These are phyloP conservation scores for Horisme vitalbata DNA, from an alignment of 2,888 invertebrate species.

Conservation along the genomic window DNA sequence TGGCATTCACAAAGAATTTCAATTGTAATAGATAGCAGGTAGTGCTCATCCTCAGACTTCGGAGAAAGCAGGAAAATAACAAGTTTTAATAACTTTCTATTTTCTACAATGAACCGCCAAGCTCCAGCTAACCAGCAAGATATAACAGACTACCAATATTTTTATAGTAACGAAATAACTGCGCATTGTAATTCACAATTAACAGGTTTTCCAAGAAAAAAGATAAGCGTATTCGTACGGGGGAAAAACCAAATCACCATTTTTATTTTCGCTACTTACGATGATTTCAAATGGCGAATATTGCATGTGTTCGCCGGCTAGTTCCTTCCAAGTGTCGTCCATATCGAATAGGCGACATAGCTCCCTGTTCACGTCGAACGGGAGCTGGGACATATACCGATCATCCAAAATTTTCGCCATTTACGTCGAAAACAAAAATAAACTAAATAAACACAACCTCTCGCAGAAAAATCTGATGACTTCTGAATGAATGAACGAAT, in stretches of 20 bases:
- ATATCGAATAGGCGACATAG: conserved; percentile 90
- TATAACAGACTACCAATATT: too few relatives aligned
- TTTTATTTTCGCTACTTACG: conserved; percentile 53
- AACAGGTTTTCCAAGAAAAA: conserved; percentile 9
- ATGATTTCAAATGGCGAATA: conserved; percentile 84
- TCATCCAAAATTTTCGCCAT: conserved; percentile 30
- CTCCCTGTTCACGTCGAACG: conserved; percentile 85
- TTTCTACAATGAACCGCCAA: too few relatives aligned
- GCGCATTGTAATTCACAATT: too few relatives aligned
- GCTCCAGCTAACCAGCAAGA: too few relatives aligned
- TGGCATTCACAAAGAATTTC: too few relatives aligned
- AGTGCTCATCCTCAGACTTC: too few relatives aligned
- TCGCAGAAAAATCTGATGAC: background rate
- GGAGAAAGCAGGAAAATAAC: too few relatives aligned
- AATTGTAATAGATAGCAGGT: too few relatives aligned
- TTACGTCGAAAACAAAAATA: conserved; percentile 8
- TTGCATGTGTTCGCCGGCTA: conserved; percentile 87
- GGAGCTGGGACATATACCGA: conserved; percentile 88
- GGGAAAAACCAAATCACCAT: conserved; percentile 52
- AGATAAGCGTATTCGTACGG: conserved; percentile 19
- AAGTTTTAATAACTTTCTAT: too few relatives aligned
- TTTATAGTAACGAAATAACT: too few relatives aligned
- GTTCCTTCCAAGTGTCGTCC: conserved; percentile 90
- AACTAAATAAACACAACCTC: background rate
- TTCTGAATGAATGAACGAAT: too few relatives aligned